These are phyloP conservation scores for Typhlichthys eigenmanni DNA, from an alignment of 2,797 vertebrate species.

Conservation along the genomic window DNA sequence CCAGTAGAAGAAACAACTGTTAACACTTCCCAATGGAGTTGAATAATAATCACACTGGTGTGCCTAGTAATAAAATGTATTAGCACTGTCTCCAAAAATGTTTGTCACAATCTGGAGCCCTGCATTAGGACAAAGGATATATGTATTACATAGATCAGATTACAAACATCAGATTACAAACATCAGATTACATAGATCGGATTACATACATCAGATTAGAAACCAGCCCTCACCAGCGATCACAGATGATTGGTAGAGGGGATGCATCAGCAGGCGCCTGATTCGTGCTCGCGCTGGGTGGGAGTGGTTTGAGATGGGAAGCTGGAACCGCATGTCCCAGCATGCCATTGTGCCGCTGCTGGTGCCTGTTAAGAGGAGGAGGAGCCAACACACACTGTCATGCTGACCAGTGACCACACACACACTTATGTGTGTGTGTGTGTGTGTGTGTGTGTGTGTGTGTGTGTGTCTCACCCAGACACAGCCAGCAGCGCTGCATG, in stretches of 20 bases:
- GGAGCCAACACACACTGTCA: background rate
- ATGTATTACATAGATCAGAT: no score
- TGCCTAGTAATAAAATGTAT: no score
- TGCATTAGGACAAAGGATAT: no score
- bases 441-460: no score
- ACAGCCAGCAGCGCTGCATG: constrained; percentile 97
- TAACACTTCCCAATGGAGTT: no score
- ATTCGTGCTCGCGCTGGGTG: constrained; percentile 92
- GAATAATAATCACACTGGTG: no score
- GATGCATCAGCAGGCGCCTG: constrained; percentile 94
- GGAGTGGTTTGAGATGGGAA: constrained; percentile 96
- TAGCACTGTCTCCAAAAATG: no score
- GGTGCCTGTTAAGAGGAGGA: constrained; percentile 77
- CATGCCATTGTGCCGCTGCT: constrained; percentile 98
- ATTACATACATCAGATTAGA: no score
- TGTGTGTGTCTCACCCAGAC: constrained; percentile 84
- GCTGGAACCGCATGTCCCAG: constrained; percentile 98
- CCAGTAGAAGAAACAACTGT: no score
- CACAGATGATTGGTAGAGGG: constrained; percentile 93
- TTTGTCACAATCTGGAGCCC: no score
- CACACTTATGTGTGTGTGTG: background rate
- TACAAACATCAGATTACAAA: no score
- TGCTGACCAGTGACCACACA: background rate
- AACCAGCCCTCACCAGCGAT: constrained; percentile 83
- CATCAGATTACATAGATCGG: no score